These are phyloP conservation scores for Merluccius polli DNA, from an alignment of 2,797 vertebrate genomes.

Conservation along the genomic window DNA sequence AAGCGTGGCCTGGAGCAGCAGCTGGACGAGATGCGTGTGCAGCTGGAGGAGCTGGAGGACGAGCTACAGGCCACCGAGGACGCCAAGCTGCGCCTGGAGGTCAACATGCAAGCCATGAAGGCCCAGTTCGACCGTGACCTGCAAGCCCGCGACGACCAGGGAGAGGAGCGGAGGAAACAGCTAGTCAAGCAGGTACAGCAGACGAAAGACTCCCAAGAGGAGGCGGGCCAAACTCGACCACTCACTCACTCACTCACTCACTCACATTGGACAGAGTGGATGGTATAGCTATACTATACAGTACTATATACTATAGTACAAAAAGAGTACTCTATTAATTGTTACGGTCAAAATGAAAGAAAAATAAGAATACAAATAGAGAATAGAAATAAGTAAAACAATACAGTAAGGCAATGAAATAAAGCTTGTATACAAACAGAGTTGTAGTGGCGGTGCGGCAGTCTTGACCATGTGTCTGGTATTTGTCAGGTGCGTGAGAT, in stretches of 20 bases:
- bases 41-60: conserved; percentile 95
- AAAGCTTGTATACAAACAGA: not conserved
- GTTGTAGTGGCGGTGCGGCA: too few relatives aligned
- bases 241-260: not conserved
- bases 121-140: conserved; percentile 94
- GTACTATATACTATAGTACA: not conserved
- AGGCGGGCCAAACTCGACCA: conserved; percentile 37
- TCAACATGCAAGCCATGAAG: conserved; percentile 98
- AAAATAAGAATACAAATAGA: not conserved
- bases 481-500: conserved; percentile 87
- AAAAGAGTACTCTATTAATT: not conserved
- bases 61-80: conserved; percentile 96
- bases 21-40: conserved; percentile 97
- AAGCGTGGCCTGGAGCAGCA: conserved; percentile 92
- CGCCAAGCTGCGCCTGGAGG: conserved; percentile 93
- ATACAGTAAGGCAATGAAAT: not conserved
- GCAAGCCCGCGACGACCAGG: conserved; percentile 89
- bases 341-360: too few relatives aligned
- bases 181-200: conserved; percentile 84
- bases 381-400: not conserved
- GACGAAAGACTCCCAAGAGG: not conserved
- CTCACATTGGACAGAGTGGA: not conserved
- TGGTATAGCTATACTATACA: not conserved
- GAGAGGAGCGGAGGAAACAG: conserved; percentile 91
- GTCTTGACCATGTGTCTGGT: not conserved